phyloP scores from a whole-genome alignment of 1,140 invertebrate species.

The Druon quercuslanigerum region DNA sequence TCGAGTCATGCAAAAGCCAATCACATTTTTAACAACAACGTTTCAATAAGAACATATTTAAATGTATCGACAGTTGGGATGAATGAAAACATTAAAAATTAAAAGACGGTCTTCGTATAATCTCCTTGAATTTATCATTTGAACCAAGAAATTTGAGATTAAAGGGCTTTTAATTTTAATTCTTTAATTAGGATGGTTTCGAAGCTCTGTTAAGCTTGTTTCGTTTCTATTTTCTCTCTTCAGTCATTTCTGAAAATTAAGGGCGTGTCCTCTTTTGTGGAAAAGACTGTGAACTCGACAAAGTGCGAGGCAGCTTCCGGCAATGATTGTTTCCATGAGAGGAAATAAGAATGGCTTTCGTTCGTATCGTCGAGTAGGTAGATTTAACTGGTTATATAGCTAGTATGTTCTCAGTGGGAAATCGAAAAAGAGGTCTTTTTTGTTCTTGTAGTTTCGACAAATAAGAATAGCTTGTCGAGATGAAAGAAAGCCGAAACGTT shows the following conservation, averaged over 20 bases:
- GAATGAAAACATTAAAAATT: not conserved
- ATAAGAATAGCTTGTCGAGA: slow-evolving; percentile 12
- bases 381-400: slow-evolving; percentile 29
- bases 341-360: slow-evolving; percentile 22
- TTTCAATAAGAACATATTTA: too few relatives aligned
- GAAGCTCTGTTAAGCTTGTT: not conserved
- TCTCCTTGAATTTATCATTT: slow-evolving; percentile 15
- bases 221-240: not conserved
- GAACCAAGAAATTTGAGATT: not conserved
- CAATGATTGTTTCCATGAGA: slow-evolving; percentile 8
- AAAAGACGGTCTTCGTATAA: not conserved
- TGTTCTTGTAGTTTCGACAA: not conserved
- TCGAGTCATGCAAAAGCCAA: too few relatives aligned
- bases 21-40: too few relatives aligned
- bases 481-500: slow-evolving; percentile 19
- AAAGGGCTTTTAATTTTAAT: slow-evolving; percentile 17
- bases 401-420: slow-evolving; percentile 9
- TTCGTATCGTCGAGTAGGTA: slow-evolving; percentile 23
- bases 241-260: slow-evolving; percentile 3
- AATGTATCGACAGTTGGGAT: not conserved
- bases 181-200: not conserved
- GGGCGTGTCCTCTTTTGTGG: not conserved
- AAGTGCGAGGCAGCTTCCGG: slow-evolving; percentile 11
- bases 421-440: not conserved
- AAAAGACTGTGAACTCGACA: not conserved